Percentiles rank a stretch among this genome's conserved stretches.
phyloP scores from a whole-genome alignment of 2,797 vertebrate species.

The Catostomus latipinnis region DNA sequence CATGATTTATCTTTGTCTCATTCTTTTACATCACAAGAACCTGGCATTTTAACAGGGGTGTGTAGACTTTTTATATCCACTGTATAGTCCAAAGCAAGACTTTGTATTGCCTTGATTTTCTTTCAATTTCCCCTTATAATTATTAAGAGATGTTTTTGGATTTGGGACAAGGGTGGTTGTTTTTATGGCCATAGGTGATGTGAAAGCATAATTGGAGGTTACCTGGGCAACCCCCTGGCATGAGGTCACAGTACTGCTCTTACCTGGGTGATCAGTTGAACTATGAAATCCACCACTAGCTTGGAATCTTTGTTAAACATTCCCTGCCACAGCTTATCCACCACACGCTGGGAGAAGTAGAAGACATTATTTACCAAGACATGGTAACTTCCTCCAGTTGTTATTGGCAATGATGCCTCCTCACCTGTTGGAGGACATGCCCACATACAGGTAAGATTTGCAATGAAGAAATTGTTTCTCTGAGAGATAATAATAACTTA shows the following conservation, averaged over 20 bases:
- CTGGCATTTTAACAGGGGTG: too few relatives aligned
- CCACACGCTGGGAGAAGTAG: slow-evolving; percentile 97
- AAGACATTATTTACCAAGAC: slow-evolving; percentile 98
- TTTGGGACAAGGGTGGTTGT: background rate
- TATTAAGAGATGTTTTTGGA: too few relatives aligned
- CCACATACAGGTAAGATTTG: background rate
- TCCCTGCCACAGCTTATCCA: slow-evolving; percentile 99
- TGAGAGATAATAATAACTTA: too few relatives aligned
- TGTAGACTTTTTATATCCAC: too few relatives aligned
- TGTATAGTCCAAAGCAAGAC: too few relatives aligned
- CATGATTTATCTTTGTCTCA: too few relatives aligned
- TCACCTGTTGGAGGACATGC: slow-evolving; percentile 80
- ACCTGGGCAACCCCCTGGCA: background rate
- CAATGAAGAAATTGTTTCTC: background rate
- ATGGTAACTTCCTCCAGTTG: slow-evolving; percentile 93
- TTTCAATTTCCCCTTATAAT: too few relatives aligned
- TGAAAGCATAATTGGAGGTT: slow-evolving; percentile 5
- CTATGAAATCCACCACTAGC: slow-evolving; percentile 96
- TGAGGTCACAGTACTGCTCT: background rate
- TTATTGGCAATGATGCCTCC: slow-evolving; percentile 94
- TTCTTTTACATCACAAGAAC: too few relatives aligned
- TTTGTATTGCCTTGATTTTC: too few relatives aligned
- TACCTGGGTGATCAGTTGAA: slow-evolving; percentile 98
- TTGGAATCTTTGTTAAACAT: slow-evolving; percentile 99
- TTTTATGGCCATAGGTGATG: background rate